Evolutionary conservation across 2,113 vertebrate species (phyloP), one percentile per base, ranked within the genome.

Genomic region (Echinops telfairi): DNA sequence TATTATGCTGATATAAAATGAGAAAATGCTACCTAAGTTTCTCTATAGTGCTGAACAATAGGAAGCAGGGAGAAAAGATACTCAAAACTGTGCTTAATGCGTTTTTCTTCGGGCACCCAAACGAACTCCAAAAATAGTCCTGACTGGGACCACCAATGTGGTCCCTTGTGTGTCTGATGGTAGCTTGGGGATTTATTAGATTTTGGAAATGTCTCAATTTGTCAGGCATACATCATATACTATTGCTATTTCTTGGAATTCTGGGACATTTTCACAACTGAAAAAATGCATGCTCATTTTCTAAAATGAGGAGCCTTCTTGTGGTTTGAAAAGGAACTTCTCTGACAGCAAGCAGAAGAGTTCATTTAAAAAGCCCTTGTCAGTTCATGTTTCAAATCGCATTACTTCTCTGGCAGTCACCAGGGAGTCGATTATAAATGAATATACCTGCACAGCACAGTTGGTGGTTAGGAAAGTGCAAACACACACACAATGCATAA

Each of bases 191-290:
- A 89, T 71, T 91, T 75, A 68, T 20, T 91, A 57, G 6, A 10
- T 88, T 94, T 89, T 64, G 86, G 64, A 78, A 79, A 76, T 79
- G 58, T 75, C 71, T 95, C 83, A 60, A 23, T 83, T 79, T 91
- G 31, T 88, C 57, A 93, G 22, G 4, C 43, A 36, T 86, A 86
- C 88, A 85, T 88, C 6, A 82, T 14, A 16, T 83, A 2, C n/a
- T 36, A n/a, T 47, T 0, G 0, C 36, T 68, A 75, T 9, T 79
- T 75, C 43, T 78, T 88, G 29, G 60, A 88, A 78, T 82, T 57
- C 53, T 82, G 77, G 40, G 73, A 40, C 19, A 77, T 75, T 88
- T 86, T 93, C 22, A 36, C 38, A 17, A 62, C 79, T 93, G 73
- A 79, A 83, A 83, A 10, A 94, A 68, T 83, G 33, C 4, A 2